Percentiles rank a stretch among this genome's conserved stretches.
These are phyloP conservation scores for Mallotus villosus DNA, from an alignment of 2,797 vertebrate genomes.

Conservation along the genomic window DNA sequence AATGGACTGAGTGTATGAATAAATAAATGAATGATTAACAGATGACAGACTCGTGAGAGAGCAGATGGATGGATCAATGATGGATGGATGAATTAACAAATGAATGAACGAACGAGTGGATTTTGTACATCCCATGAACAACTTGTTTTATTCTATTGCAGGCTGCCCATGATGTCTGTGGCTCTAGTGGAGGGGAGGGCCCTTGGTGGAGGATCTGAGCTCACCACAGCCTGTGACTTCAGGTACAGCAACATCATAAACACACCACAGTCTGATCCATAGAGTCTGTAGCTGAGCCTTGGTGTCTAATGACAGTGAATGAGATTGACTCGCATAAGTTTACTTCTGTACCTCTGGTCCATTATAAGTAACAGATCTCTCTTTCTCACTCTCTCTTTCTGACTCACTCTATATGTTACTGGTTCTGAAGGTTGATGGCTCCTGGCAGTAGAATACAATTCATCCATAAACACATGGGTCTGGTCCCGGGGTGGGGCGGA, in stretches of 20 bases:
- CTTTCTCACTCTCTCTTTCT: not conserved
- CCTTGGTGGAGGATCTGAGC: constrained; percentile 90
- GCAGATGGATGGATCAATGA: not conserved
- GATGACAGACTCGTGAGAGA: not conserved
- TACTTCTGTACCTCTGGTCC: not conserved
- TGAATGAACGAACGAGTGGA: too few relatives aligned
- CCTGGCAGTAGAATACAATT: constrained; percentile 87
- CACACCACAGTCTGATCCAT: constrained; percentile 82
- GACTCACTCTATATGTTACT: not conserved
- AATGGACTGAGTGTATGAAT: too few relatives aligned
- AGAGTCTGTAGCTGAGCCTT: too few relatives aligned
- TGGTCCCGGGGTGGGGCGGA: constrained; percentile 95
- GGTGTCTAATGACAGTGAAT: too few relatives aligned
- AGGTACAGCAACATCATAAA: constrained; percentile 79
- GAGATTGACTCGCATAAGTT: not conserved
- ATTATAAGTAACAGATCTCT: not conserved
- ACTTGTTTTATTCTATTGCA: constrained; percentile 61
- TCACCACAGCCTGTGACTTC: constrained; percentile 94
- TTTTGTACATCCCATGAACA: not conserved
- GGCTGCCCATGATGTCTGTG: constrained; percentile 90
- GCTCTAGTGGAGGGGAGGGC: constrained; percentile 91
- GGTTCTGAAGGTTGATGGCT: constrained; percentile 83
- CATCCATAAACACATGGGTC: constrained; percentile 94
- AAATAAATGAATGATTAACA: not conserved
- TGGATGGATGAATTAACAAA: not conserved